Evolutionary conservation across 35 echinoderm and acorn worm genomes (phyloP), one percentile per base, ranked within the genome.

Genomic region (Apostichopus parvimensis): DNA sequence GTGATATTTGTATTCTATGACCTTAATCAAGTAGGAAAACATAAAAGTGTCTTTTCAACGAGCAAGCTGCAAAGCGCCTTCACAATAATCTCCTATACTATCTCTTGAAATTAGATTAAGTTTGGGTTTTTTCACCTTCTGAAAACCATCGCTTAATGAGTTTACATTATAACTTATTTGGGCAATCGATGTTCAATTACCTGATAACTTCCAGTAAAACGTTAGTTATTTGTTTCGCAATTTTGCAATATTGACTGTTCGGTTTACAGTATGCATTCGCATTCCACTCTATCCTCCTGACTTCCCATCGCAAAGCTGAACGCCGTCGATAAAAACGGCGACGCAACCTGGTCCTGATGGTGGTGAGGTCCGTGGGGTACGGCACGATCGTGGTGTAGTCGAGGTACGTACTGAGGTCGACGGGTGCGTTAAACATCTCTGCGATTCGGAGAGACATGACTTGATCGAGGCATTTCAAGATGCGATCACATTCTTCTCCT

Each of bases 331-430:
- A 98, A 80, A 98, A 98, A 9, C 96, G 83, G 8, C 57, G 57
- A 66, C 92, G 90, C n/a, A 98, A 71, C 21, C 96, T 78, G 1
- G 26, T 80, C 58, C 83, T 94, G 71, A 98, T 98, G 24, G 92
- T 95, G 55, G 70, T 92, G 17, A 98, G 73, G 78, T 95, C 94
- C 5, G 92, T 98, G 4, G 96, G 96, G 81, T 98, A 98, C 6
- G 94, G 88, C 13, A 98, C 78, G 5, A 87, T 78, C 23, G 78
- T 88, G 5, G 94, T 82, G 71, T 95, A 94, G 5, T 68, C 21
- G 4, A 90, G 94, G 80, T 95, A 95, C 20, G 57, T 61, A 53
- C 88, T 90, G n/a, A 94, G 87, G 78, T 98, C 94, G 1, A 94
- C 94, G 5, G 94, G 90, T 8, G 88, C 62, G 53, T 87, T 94